Conservation (phyloP, 2,113 vertebrate species). For the Hippocampus guttulatus region DNA sequence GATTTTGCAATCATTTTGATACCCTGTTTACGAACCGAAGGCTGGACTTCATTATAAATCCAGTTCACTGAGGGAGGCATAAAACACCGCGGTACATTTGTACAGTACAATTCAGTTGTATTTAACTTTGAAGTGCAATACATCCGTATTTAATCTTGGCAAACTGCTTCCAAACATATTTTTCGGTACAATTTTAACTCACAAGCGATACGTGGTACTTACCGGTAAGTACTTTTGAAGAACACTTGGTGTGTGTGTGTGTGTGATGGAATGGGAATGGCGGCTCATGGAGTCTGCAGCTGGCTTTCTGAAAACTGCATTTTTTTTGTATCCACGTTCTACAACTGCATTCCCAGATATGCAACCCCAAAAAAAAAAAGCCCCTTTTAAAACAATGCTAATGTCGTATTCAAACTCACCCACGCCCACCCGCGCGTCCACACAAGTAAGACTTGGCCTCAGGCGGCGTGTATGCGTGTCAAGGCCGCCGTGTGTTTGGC, state of each 20-base stretch:
- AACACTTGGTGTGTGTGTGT: conserved; percentile 27
- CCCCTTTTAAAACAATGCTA: conserved; percentile 4
- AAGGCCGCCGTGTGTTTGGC: conserved; percentile 48
- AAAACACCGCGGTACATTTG: too few species aligned
- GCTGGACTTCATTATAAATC: too few species aligned
- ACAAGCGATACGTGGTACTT: too few species aligned
- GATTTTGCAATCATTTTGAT: too few species aligned
- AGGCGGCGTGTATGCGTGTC: conserved; percentile 50
- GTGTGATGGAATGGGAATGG: conserved; percentile 34
- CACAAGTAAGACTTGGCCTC: conserved; percentile 18
- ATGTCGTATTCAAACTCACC: conserved; percentile 18
- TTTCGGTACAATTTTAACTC: too few species aligned
- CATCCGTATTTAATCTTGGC: too few species aligned
- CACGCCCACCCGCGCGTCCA: not conserved
- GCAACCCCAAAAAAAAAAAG: not conserved
- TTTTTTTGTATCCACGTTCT: conserved; percentile 9
- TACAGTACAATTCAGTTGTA: too few species aligned
- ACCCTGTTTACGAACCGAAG: too few species aligned
- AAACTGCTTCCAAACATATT: too few species aligned
- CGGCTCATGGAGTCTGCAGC: conserved; percentile 42
- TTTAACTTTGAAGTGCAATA: too few species aligned
- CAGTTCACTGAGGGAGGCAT: too few species aligned
- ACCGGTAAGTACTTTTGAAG: too few species aligned
- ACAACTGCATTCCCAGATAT: not conserved
- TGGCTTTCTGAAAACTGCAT: conserved; percentile 57